These are phyloP conservation scores for Fregata magnificens DNA, from an alignment of 2,113 vertebrate genomes.

Conservation along the genomic window DNA sequence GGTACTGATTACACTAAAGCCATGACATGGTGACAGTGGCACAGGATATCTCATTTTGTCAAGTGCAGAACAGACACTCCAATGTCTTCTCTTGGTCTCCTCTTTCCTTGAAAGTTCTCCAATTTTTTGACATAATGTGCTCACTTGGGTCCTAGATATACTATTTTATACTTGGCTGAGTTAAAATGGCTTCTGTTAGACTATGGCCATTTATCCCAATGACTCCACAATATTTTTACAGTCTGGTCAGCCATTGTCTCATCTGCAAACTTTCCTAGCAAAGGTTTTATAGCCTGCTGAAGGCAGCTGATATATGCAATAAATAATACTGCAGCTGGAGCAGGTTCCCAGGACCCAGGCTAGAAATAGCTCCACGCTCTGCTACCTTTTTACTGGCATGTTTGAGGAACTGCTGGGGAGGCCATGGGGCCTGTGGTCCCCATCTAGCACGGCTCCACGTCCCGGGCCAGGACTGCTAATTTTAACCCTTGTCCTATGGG, in stretches of 20 bases:
- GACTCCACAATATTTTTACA: neutral
- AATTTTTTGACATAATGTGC: neutral
- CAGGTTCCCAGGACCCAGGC: neutral
- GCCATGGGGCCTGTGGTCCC: neutral
- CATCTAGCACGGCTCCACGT: rapidly evolving
- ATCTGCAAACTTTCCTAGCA: slow-evolving; percentile 31
- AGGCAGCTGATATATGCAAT: neutral
- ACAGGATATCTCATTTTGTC: neutral
- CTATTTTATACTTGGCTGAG: neutral
- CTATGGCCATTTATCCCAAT: neutral
- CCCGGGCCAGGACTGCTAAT: neutral
- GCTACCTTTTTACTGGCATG: neutral
- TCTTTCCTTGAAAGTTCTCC: neutral
- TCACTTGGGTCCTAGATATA: neutral
- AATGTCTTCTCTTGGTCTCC: neutral
- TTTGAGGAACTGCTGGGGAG: neutral
- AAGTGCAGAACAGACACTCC: neutral
- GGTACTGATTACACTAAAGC: neutral
- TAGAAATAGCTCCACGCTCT: neutral
- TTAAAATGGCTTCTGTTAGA: neutral
- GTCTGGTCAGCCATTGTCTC: neutral
- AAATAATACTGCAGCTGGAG: neutral
- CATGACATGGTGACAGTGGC: neutral
- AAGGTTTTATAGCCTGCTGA: neutral
- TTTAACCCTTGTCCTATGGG: neutral